These are phyloP conservation scores for Protophormia terraenovae DNA, from an alignment of 2,888 invertebrate species.

Conservation along the genomic window DNA sequence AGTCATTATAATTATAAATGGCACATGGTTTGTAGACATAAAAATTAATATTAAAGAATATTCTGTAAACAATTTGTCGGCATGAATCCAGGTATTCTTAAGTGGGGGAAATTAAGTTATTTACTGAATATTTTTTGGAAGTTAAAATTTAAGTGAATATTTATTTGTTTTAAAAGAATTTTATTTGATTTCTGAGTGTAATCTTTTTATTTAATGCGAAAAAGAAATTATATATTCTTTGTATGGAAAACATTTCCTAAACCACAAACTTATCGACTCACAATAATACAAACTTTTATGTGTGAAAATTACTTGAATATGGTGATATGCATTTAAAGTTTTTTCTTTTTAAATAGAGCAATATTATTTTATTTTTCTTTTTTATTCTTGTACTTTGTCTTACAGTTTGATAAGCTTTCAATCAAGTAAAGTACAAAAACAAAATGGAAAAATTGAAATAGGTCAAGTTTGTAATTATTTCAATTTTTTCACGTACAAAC, in stretches of 20 bases:
- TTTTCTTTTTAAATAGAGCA: not conserved
- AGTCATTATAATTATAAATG: no score
- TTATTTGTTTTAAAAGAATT: no score
- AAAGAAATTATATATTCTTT: not conserved
- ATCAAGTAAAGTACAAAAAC: not conserved
- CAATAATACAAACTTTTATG: slow-evolving; percentile 2
- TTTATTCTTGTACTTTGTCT: not conserved
- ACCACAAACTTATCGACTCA: not conserved
- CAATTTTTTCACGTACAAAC: not conserved
- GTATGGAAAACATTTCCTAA: not conserved
- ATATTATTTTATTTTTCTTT: not conserved
- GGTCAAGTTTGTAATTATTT: slow-evolving; percentile 54
- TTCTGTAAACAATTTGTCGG: no score
- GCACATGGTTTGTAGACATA: not conserved
- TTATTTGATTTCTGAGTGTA: not conserved
- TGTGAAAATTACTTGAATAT: slow-evolving; percentile 32
- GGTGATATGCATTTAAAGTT: slow-evolving; percentile 31
- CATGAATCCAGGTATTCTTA: no score
- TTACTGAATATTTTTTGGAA: no score
- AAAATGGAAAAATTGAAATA: slow-evolving; percentile 24
- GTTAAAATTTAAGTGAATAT: no score
- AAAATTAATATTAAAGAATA: no score
- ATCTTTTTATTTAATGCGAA: not conserved
- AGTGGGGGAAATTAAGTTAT: no score
- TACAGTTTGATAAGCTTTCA: slow-evolving; percentile 47